Evolutionary conservation across 2,797 vertebrate species (phyloP).

Genomic region (Parambassis ranga): DNA sequence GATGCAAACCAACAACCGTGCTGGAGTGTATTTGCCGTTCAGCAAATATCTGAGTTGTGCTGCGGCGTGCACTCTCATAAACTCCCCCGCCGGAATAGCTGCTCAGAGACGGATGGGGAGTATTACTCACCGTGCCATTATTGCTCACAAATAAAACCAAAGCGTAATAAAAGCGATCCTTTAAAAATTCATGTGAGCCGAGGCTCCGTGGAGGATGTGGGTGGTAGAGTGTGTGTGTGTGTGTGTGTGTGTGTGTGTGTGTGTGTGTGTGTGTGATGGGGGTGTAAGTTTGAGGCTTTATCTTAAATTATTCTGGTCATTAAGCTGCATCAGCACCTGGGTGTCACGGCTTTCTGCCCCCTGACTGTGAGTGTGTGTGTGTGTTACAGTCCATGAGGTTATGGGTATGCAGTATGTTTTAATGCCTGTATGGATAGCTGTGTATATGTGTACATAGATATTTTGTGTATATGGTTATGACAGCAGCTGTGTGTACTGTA

Average conservation of each 20-base stretch:
- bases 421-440: neutral
- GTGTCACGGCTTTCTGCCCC: conserved; percentile 39
- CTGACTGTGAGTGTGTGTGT: conserved; percentile 1
- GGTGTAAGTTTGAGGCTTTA: conserved; percentile 1
- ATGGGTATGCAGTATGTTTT: too few relatives aligned
- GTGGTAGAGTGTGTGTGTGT: conserved; percentile 18
- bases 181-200: conserved; percentile 64
- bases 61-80: conserved; percentile 38
- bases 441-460: neutral
- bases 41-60: conserved; percentile 34
- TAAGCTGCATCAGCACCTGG: conserved; percentile 56
- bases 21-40: conserved; percentile 42
- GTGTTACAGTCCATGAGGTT: too few relatives aligned
- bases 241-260: conserved; percentile 6
- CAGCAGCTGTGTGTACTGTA: too few relatives aligned
- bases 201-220: conserved; percentile 8
- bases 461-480: too few relatives aligned
- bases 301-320: conserved; percentile 58
- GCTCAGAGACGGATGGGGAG: conserved; percentile 11
- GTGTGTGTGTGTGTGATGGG: neutral
- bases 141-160: conserved; percentile 64
- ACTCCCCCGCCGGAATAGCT: conserved; percentile 21
- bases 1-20: conserved; percentile 30
- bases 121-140: conserved; percentile 50
- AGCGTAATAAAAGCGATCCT: conserved; percentile 62